These are phyloP conservation scores for Propithecus coquereli DNA, from an alignment of 2,113 vertebrate genomes.

Conservation along the genomic window DNA sequence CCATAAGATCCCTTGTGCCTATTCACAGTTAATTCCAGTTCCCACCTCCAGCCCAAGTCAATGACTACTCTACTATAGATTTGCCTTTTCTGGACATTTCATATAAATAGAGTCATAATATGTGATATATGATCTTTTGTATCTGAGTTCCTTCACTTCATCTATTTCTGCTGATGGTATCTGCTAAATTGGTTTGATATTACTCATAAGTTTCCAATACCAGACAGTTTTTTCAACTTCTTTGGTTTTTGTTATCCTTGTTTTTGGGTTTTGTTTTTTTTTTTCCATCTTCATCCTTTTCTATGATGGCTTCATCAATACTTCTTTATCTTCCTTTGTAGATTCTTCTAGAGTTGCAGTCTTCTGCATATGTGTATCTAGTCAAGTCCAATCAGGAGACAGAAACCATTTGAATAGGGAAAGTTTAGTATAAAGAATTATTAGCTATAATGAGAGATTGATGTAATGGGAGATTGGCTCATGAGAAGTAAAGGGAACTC, in stretches of 20 bases:
- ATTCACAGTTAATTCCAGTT: neutral
- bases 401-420: slow-evolving; percentile 13
- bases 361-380: slow-evolving; percentile 65
- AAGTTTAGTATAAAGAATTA: neutral
- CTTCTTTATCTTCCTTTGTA: slow-evolving; percentile 82
- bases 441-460: neutral
- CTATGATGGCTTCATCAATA: slow-evolving; percentile 85
- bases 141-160: slow-evolving; percentile 68
- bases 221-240: slow-evolving; percentile 94
- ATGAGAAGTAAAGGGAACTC: neutral
- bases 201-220: slow-evolving; percentile 94
- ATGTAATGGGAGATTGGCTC: neutral
- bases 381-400: neutral
- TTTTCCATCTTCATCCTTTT: slow-evolving; percentile 85
- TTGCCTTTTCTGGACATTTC: neutral
- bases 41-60: neutral
- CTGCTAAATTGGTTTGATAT: slow-evolving; percentile 94
- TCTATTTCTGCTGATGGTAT: slow-evolving; percentile 91
- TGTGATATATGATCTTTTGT: neutral
- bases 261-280: too few species aligned
- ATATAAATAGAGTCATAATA: neutral
- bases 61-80: neutral
- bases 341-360: slow-evolving; percentile 89
- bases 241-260: slow-evolving; percentile 86
- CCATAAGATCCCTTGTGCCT: neutral